A percentile compares a stretch with the other conserved stretches of the same genome.
Evolutionary conservation across 35 echinoderm and acorn worm species (phyloP).

Genomic region (Apostichopus japonicus): DNA sequence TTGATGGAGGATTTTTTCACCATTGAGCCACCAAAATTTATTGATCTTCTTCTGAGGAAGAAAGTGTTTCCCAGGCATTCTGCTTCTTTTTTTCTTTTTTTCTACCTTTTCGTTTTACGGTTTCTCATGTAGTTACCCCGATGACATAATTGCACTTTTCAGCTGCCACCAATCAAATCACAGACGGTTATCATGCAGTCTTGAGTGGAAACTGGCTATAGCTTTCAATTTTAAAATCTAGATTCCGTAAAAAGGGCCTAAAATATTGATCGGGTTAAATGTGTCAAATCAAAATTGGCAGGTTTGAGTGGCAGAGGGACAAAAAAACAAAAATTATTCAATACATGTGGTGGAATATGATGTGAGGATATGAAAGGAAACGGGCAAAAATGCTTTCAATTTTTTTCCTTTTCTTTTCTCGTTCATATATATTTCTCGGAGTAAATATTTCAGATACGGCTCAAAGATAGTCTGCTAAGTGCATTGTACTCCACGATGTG

Average conservation of each 20-base stretch:
- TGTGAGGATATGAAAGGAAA: too few relatives aligned
- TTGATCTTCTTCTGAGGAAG: slow-evolving; percentile 8
- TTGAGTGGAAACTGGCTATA: neutral
- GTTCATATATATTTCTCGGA: too few relatives aligned
- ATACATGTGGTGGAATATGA: too few relatives aligned
- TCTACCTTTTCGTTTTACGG: neutral
- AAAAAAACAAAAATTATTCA: neutral
- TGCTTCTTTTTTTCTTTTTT: too few relatives aligned
- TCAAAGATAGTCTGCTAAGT: too few relatives aligned
- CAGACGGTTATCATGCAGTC: neutral
- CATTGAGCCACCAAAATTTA: neutral
- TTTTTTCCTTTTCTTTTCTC: too few relatives aligned
- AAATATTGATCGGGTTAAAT: slow-evolving; percentile 27
- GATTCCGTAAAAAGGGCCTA: slow-evolving; percentile 13
- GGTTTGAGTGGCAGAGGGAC: neutral
- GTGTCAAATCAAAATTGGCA: slow-evolving; percentile 38
- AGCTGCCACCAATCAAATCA: slow-evolving; percentile 22
- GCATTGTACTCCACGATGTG: too few relatives aligned
- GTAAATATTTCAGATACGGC: too few relatives aligned
- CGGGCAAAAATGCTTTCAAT: too few relatives aligned
- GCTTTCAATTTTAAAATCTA: slow-evolving; percentile 13
- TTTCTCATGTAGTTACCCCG: neutral
- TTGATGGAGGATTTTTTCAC: neutral
- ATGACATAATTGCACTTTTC: slow-evolving; percentile 34
- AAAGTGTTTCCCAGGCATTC: slow-evolving; percentile 12